Base-by-base conservation (phyloP, 2,113 vertebrate genomes). In the Aphyosemion australe region DNA sequence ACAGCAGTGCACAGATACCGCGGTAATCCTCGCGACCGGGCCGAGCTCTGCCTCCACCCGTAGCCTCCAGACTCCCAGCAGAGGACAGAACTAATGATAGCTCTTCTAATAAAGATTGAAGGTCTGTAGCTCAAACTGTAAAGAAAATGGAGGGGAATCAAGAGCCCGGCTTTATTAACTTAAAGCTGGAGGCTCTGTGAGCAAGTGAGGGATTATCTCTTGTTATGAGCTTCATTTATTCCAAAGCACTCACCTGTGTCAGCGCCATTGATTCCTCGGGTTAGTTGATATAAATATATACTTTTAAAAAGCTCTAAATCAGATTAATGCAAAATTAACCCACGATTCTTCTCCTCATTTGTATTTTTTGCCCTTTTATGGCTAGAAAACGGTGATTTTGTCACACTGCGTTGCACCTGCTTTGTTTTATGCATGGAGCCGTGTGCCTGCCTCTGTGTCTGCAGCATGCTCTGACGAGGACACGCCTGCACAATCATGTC, bases 401-500 rank as follows among this genome's bases (percentile, higher is more conserved):
- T 74, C 76, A 64, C 63, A 76, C 70, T 62, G 78, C 70, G 62
- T 84, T 78, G 78, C 78, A 80, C 46, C 61, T 74, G 78, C 79
- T 67, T 41, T 61, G 69, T 32, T 79, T 34, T 54, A 32, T 69
- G 84, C 85, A 88, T 80, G 85, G 42, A 37, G 69, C 69, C 74
- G 71, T 65, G 53, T 78, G 77, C 66, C 48, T 61, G 64, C 73
- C 49, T 65, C 71, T 69, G 39, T 74, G 76, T 73, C 76, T 75
- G 65, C 74, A 80, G 88, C 90, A 89, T 88, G 87, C 69, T 67
- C 61, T 54, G 65, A 63, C 62, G 51, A 83, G 86, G 81, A 88
- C 76, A 70, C 60, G 87, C 84, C 80, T 88, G 87, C 81, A 59
- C 78, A 81, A 85, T 81, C 81, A 79, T 87, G 80, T 88, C 76